phyloP scores from a whole-genome alignment of 1,140 invertebrate genomes.

The Octopus sinensis region DNA sequence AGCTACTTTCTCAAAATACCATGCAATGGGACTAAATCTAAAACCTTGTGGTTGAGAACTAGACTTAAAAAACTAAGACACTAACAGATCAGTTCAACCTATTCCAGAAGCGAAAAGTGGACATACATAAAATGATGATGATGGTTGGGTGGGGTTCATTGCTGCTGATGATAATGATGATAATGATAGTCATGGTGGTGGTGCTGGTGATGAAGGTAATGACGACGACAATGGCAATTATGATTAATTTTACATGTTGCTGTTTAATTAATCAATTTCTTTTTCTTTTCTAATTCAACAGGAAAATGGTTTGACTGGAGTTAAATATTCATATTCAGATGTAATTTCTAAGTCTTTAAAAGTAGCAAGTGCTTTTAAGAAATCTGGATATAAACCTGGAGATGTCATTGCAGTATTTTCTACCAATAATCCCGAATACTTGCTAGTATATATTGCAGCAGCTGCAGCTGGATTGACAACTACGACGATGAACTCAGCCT shows the following conservation, averaged over 20 bases:
- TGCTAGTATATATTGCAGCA: constrained; percentile 67
- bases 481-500: constrained; percentile 77
- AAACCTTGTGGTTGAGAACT: too few species aligned
- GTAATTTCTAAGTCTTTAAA: constrained; percentile 65
- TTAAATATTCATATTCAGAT: constrained; percentile 70
- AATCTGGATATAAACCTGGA: constrained; percentile 65
- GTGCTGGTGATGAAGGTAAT: too few species aligned
- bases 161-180: too few species aligned
- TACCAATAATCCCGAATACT: constrained; percentile 76
- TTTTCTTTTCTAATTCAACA: constrained; percentile 24
- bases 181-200: too few species aligned
- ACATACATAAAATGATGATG: too few species aligned
- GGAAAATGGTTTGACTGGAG: constrained; percentile 64
- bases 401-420: constrained; percentile 71
- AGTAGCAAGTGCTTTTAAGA: constrained; percentile 68
- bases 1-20: too few species aligned
- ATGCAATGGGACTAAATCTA: too few species aligned
- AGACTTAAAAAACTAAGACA: too few species aligned
- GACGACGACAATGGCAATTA: not conserved
- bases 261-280: not conserved
- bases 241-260: not conserved
- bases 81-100: too few species aligned
- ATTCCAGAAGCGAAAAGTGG: too few species aligned
- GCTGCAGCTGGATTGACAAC: constrained; percentile 69
- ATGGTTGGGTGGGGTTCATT: too few species aligned